Evolutionary conservation across 1,140 invertebrate species (phyloP).

Genomic region (Adoxophyes honmai): DNA sequence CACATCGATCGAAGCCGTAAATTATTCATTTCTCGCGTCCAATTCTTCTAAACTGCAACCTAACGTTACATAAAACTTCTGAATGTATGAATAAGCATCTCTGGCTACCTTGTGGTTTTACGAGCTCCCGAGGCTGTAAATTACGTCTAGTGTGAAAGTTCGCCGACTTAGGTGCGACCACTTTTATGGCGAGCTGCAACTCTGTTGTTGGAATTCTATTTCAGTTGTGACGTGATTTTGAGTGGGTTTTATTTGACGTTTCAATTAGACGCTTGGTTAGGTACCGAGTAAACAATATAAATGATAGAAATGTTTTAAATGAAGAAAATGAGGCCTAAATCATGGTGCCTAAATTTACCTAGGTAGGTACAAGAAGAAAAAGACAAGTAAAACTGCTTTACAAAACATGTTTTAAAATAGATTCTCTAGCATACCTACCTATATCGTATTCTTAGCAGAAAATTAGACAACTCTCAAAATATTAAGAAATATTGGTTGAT

Average conservation of each 20-base stretch:
- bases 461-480: too few relatives aligned
- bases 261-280: background rate
- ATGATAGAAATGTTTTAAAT: too few relatives aligned
- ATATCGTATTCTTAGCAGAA: too few relatives aligned
- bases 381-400: too few relatives aligned
- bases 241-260: background rate
- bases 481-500: too few relatives aligned
- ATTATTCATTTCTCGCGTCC: conserved; percentile 11
- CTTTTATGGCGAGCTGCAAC: conserved; percentile 12
- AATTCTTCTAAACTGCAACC: background rate
- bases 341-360: too few relatives aligned
- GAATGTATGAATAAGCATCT: conserved; percentile 13
- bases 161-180: conserved; percentile 6
- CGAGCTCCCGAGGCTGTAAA: background rate
- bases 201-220: conserved; percentile 3
- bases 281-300: too few relatives aligned
- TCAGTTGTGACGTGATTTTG: background rate
- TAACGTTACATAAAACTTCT: conserved; percentile 11
- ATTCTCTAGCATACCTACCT: too few relatives aligned
- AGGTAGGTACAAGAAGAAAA: too few relatives aligned
- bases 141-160: conserved; percentile 12
- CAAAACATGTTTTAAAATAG: too few relatives aligned
- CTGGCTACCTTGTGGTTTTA: conserved; percentile 14
- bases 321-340: too few relatives aligned
- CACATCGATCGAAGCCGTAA: too few relatives aligned